Percentiles rank a stretch among this genome's conserved stretches.
These are phyloP conservation scores for Andrena flavipes DNA, from an alignment of 2,888 invertebrate genomes.

Conservation along the genomic window DNA sequence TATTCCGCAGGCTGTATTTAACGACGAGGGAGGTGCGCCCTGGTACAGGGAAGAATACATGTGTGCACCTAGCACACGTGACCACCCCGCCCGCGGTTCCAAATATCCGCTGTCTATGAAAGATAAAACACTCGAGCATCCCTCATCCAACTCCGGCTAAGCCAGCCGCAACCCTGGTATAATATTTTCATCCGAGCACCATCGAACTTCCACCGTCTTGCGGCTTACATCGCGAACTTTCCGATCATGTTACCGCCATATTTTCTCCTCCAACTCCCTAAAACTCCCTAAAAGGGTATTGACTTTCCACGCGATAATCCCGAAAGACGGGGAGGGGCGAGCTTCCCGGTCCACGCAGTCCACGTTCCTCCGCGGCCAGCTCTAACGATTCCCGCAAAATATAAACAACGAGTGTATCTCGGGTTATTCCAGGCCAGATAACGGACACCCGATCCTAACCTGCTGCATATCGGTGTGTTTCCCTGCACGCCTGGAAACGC, in stretches of 20 bases:
- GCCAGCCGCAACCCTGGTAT: not conserved
- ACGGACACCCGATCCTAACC: constrained; percentile 53
- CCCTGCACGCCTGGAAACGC: constrained; percentile 39
- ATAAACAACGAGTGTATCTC: constrained; percentile 42
- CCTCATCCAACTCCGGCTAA: not conserved
- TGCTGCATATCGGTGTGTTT: constrained; percentile 33
- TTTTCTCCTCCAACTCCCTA: constrained; percentile 26
- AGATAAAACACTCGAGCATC: constrained; percentile 1
- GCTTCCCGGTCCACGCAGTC: not conserved
- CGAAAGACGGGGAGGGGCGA: not conserved
- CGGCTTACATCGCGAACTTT: constrained; percentile 40
- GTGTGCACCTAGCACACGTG: not conserved
- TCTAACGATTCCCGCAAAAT: constrained; percentile 41
- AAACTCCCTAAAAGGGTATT: constrained; percentile 32
- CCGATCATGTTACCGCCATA: constrained; percentile 31
- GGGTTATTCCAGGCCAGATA: constrained; percentile 49
- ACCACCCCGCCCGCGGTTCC: not conserved
- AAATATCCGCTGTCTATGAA: not conserved
- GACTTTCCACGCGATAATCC: constrained; percentile 20
- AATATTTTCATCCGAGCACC: constrained; percentile 19
- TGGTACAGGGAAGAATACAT: no score
- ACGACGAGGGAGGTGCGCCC: no score
- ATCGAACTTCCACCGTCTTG: constrained; percentile 19
- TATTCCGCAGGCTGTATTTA: no score
- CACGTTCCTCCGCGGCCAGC: not conserved